A percentile compares a stretch with the other conserved stretches of the same genome.
phyloP scores from a whole-genome alignment of 2,888 invertebrate genomes.

The Gymnocheta viridis region DNA sequence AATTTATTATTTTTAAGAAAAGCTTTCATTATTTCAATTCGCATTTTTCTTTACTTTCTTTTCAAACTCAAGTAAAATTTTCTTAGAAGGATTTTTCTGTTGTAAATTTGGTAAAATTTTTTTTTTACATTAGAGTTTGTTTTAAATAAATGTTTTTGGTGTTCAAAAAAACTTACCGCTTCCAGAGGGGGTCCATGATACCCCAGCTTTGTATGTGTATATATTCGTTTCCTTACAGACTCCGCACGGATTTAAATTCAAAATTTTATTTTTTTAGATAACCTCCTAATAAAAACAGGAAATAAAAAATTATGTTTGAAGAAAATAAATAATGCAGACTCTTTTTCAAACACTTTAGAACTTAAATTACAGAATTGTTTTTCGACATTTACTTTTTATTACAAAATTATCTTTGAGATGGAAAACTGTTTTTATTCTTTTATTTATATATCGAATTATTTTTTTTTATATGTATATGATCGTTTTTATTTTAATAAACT shows the following conservation, averaged over 20 bases:
- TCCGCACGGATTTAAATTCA: slow-evolving; percentile 60
- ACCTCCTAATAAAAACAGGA: slow-evolving; percentile 69
- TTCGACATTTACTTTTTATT: slow-evolving; percentile 39
- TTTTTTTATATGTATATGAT: background rate
- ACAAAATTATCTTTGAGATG: slow-evolving; percentile 3
- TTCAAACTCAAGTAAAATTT: too few species aligned
- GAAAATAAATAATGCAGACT: background rate
- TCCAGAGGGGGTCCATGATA: slow-evolving; percentile 81
- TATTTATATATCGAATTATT: slow-evolving; percentile 7
- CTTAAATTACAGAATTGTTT: slow-evolving; percentile 5
- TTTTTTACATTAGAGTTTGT: background rate
- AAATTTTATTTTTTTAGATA: slow-evolving; percentile 59
- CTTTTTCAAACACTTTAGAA: background rate
- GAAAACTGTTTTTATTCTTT: slow-evolving; percentile 7
- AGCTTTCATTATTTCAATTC: too few species aligned
- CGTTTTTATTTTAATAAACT: slow-evolving; percentile 24
- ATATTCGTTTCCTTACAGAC: slow-evolving; percentile 69
- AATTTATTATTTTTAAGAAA: too few species aligned
- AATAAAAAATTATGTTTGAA: slow-evolving; percentile 26
- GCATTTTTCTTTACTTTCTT: too few species aligned
- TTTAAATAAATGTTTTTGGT: background rate
- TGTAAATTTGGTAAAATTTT: background rate
- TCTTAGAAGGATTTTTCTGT: background rate
- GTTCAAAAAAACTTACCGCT: slow-evolving; percentile 78
- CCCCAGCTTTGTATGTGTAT: slow-evolving; percentile 76